Evolutionary conservation across 2,113 vertebrate species (phyloP).

Genomic region (Grammomys surdaster): DNA sequence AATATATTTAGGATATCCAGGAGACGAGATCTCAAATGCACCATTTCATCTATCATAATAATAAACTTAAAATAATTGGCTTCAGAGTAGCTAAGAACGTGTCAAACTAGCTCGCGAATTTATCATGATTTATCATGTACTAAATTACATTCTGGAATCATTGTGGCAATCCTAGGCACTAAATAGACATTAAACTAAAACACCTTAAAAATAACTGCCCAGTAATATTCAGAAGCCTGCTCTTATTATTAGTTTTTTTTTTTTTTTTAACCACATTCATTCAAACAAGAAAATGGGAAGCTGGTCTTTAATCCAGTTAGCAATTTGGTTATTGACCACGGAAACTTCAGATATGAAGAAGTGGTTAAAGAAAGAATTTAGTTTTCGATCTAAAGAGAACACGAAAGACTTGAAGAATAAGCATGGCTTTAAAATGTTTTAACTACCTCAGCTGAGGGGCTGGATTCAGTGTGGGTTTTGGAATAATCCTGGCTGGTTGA

Average conservation of each 20-base stretch:
- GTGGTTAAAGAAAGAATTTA: background rate
- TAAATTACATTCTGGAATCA: background rate
- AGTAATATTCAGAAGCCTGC: background rate
- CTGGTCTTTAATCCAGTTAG: background rate
- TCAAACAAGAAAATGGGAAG: background rate
- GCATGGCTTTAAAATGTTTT: background rate
- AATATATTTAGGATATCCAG: conserved; percentile 36
- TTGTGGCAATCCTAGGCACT: conserved; percentile 2
- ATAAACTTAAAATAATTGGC: background rate
- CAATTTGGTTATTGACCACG: background rate
- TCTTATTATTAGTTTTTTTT: background rate
- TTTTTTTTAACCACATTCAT: conserved; percentile 1
- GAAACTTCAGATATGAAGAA: conserved; percentile 38
- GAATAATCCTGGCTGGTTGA: conserved; percentile 7
- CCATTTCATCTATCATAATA: conserved; percentile 18
- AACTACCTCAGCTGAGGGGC: background rate
- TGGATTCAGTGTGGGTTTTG: background rate
- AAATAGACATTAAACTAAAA: conserved; percentile 12
- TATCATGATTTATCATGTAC: background rate
- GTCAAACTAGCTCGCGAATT: conserved; percentile 18
- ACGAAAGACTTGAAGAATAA: background rate
- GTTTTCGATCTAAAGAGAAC: background rate
- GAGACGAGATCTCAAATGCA: background rate
- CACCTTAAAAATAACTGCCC: background rate
- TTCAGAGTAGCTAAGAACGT: background rate